phyloP scores from a whole-genome alignment of 2,797 vertebrate genomes.

The Ispidina lecontei region DNA sequence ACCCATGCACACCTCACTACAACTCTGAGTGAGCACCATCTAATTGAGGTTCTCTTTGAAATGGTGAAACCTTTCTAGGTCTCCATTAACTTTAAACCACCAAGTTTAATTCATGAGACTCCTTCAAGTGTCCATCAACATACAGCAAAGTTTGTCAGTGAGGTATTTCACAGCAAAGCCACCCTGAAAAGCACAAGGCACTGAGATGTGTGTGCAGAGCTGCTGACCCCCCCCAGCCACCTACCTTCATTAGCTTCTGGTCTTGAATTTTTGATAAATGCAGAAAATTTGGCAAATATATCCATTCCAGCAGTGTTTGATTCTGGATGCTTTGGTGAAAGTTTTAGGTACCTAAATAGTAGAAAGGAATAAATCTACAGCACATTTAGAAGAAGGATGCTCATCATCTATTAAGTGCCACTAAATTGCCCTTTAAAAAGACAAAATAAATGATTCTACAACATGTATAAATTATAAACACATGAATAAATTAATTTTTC shows the following conservation, averaged over 20 bases:
- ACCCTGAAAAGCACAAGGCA: background rate
- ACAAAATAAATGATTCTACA: background rate
- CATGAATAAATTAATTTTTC: background rate
- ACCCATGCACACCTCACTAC: background rate
- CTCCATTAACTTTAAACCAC: background rate
- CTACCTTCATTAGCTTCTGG: slow-evolving; percentile 96
- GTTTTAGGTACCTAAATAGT: slow-evolving; percentile 88
- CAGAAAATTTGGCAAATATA: slow-evolving; percentile 98
- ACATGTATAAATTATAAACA: too few relatives aligned
- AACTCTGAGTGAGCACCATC: background rate
- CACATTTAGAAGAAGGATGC: background rate
- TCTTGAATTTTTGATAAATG: slow-evolving; percentile 97
- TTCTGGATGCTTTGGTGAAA: slow-evolving; percentile 93
- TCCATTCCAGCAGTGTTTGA: slow-evolving; percentile 98
- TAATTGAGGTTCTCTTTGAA: background rate
- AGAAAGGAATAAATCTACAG: background rate
- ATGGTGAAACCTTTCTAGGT: background rate
- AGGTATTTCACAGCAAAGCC: background rate
- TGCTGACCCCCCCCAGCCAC: background rate
- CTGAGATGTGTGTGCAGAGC: background rate
- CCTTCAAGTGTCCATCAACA: background rate
- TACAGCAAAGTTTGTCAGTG: background rate
- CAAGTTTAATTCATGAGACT: background rate
- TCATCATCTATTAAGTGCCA: background rate
- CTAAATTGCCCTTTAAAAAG: background rate